Evolutionary conservation across 2,888 invertebrate genomes (phyloP), one percentile per base, ranked within the genome.

Genomic region (Agrilus cyanescens): DNA sequence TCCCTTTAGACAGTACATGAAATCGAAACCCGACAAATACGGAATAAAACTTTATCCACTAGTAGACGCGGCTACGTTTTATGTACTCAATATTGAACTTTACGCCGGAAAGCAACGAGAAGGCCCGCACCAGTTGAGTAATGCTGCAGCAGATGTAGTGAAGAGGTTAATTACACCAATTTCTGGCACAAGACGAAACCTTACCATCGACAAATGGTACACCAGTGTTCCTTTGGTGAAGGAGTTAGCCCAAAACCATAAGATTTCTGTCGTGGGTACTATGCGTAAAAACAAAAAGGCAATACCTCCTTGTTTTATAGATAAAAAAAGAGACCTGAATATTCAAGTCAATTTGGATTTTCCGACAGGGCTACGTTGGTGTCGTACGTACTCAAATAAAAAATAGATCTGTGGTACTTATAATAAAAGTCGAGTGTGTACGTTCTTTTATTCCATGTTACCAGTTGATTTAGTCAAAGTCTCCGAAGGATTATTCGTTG

Each of bases 171-270:
- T 47, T 14, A 34, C 39, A 34, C 51, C 55, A 45, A 57, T 59
- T 42, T 53, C 53, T 43, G 51, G 52, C 20, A 41, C 41, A 10
- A 25, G 41, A 20, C 4, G 25, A 46, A 57, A 58, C 41, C 44
- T 59, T n/a, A 61, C 53, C 2, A 41, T 48, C 18, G 53, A 54
- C 36, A n/a, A n/a, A n/a, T 59, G 55, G 57, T 61, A 53, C 33
- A 54, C 56, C 32, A 53, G 54, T 48, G 46, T 55, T 12, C 52
- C 53, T 10, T 41, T 57, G 46, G 41, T 47, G 12, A 41, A 47
- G n/a, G 48, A 54, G 39, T 52, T 60, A 35, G 35, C 25, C 30
- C 2, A 4, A 13, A 15, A 35, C 13, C 31, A 51, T 38, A 47
- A 52, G 8, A 45, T 49, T 20, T 43, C 51, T 25, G 34, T 51